Conservation (phyloP, 2,113 vertebrate genomes). For the Eublepharis macularius region DNA sequence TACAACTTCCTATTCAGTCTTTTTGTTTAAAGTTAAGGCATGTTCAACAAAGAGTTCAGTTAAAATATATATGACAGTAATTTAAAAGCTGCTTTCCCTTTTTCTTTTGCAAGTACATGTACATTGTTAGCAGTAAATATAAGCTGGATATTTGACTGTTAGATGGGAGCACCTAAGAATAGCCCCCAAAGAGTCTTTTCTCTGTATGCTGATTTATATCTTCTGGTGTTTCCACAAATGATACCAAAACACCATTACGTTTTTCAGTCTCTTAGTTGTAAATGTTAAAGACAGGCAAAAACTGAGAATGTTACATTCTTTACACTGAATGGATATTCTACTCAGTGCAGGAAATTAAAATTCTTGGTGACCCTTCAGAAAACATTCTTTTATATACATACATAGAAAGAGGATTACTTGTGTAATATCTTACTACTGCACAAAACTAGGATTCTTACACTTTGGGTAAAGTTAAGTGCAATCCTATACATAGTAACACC, state of each 20-base stretch:
- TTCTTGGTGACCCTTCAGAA: not conserved
- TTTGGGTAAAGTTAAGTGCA: not conserved
- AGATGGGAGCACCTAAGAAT: not conserved
- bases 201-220: not conserved
- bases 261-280: not conserved
- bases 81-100: constrained; percentile 23
- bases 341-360: not conserved
- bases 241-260: not conserved
- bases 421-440: not conserved
- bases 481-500: no score
- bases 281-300: not conserved
- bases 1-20: constrained; percentile 27
- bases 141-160: constrained; percentile 25
- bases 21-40: constrained; percentile 25
- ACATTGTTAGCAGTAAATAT: not conserved
- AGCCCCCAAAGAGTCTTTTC: not conserved
- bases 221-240: not conserved
- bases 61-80: constrained; percentile 11
- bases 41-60: constrained; percentile 33
- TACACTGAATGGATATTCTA: not conserved
- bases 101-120: not conserved
- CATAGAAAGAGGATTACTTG: not conserved
- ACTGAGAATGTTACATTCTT: not conserved
- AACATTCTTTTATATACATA: not conserved
- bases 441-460: not conserved